Evolutionary conservation across 1,140 invertebrate genomes (phyloP).

Genomic region (Solen grandis): DNA sequence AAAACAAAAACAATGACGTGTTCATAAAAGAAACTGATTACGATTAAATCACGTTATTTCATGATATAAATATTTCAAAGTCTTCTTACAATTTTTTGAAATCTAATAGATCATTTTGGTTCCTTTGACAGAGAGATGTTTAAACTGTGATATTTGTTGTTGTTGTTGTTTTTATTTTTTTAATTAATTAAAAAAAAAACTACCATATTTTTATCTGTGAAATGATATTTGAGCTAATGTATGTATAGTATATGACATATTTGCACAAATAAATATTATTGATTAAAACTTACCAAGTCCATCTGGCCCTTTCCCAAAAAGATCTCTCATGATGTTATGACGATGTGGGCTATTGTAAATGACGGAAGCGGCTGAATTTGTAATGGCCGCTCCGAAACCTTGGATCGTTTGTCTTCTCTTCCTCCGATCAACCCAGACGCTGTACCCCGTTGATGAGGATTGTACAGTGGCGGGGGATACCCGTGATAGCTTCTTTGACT

Average conservation of each 20-base stretch:
- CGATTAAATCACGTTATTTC: background rate
- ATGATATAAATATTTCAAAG: background rate
- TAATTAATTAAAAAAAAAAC: background rate
- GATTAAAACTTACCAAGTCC: constrained; percentile 14
- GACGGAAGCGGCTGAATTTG: constrained; percentile 61
- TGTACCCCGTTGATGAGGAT: background rate
- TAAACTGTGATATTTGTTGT: too few species aligned
- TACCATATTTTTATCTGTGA: background rate
- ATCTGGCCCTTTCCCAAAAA: constrained; percentile 51
- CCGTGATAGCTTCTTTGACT: constrained; percentile 31
- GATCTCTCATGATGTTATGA: constrained; percentile 52
- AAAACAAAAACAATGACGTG: background rate
- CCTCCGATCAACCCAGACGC: constrained; percentile 48
- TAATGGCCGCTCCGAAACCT: constrained; percentile 60
- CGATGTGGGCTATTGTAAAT: constrained; percentile 57
- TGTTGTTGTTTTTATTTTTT: too few species aligned
- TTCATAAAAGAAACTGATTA: background rate
- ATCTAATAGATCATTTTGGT: background rate
- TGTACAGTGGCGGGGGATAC: background rate
- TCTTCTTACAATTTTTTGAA: background rate
- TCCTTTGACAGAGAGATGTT: background rate
- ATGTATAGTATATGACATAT: background rate
- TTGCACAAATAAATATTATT: background rate
- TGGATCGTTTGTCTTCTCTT: constrained; percentile 55
- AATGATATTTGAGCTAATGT: background rate